phyloP scores from a whole-genome alignment of 1,140 invertebrate species.

The Eciton burchellii region DNA sequence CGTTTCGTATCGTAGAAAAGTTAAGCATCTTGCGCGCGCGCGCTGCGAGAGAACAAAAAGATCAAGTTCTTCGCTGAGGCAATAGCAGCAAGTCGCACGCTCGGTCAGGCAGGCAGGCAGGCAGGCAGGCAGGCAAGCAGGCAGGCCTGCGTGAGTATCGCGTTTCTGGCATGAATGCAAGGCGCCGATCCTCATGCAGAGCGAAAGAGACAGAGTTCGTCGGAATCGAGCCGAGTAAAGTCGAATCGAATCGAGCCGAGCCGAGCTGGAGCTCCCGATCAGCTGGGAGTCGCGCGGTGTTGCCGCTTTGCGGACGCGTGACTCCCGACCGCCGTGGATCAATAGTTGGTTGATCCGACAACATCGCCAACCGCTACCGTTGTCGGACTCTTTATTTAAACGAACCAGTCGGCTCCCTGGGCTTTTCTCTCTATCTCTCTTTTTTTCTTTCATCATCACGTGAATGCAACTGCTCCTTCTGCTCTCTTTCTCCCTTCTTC shows the following conservation, averaged over 20 bases:
- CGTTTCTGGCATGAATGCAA: conserved; percentile 50
- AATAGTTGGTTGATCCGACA: conserved; percentile 76
- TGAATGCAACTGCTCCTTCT: not conserved
- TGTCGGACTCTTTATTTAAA: conserved; percentile 73
- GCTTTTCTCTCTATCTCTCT: conserved; percentile 47
- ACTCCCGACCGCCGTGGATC: conserved; percentile 66
- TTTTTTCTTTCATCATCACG: not conserved
- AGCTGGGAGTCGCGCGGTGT: conserved; percentile 67
- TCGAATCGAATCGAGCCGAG: too few relatives aligned
- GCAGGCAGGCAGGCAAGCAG: not conserved
- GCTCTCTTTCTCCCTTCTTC: too few relatives aligned
- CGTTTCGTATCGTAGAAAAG: not conserved
- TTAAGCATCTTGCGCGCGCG: not conserved
- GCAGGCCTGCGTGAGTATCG: conserved; percentile 21
- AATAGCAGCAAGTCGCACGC: conserved; percentile 28
- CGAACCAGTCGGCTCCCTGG: conserved; percentile 65
- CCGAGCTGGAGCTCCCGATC: conserved; percentile 64
- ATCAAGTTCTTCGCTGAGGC: not conserved
- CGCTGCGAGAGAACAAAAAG: not conserved
- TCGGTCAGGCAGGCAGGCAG: not conserved
- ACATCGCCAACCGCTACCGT: conserved; percentile 70
- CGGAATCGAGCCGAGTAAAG: conserved; percentile 15
- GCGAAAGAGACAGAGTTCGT: conserved; percentile 1
- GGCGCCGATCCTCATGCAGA: not conserved
- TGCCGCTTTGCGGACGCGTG: conserved; percentile 29